Evolutionary conservation across 2,888 invertebrate species (phyloP).

Genomic region (Achlya flavicornis): DNA sequence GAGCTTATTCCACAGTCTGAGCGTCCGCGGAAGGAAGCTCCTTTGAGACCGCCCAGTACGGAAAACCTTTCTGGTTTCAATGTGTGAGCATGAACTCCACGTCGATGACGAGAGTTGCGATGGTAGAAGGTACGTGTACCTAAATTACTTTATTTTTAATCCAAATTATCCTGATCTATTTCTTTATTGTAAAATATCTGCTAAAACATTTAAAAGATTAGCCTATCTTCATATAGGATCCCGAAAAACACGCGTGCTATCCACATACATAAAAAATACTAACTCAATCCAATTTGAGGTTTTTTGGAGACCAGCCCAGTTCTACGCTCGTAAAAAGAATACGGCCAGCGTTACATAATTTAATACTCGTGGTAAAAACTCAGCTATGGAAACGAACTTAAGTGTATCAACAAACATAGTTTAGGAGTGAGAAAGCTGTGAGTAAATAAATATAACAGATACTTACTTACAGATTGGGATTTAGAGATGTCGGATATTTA

Average conservation of each 20-base stretch:
- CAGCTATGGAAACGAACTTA: neutral
- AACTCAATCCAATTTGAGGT: slow-evolving; percentile 14
- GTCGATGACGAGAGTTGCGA: no score
- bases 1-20: no score
- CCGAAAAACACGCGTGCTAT: neutral
- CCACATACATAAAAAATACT: slow-evolving; percentile 1
- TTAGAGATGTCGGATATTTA: no score
- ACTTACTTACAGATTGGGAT: no score
- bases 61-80: no score
- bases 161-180: neutral
- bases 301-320: slow-evolving; percentile 13
- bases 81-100: no score
- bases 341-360: slow-evolving; percentile 11
- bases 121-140: no score
- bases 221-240: neutral
- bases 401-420: neutral
- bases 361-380: neutral
- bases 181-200: neutral
- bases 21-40: no score
- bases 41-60: no score
- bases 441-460: no score
- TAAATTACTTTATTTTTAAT: no score
- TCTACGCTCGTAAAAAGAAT: slow-evolving; percentile 10
- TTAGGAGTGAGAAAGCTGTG: neutral
- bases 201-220: neutral